phyloP scores from a whole-genome alignment of 2,888 invertebrate species.

The Lypha dubia region DNA sequence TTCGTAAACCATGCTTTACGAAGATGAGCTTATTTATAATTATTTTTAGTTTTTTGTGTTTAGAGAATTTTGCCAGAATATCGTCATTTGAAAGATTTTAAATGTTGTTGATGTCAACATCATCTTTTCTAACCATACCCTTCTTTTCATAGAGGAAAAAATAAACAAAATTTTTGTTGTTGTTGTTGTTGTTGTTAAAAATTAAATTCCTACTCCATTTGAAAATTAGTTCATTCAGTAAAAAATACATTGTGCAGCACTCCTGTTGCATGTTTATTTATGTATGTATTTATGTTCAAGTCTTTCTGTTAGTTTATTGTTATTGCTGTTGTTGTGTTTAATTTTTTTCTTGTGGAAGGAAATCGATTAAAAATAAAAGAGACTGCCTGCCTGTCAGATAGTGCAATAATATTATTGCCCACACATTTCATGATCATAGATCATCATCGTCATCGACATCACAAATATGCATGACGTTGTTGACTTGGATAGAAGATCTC shows the following conservation, averaged over 20 bases:
- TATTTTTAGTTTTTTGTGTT: too few species aligned
- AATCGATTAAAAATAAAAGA: constrained; percentile 45
- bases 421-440: constrained; percentile 69
- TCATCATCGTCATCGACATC: constrained; percentile 56
- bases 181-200: not conserved
- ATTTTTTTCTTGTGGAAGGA: constrained; percentile 23
- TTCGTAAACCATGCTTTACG: too few species aligned
- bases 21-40: too few species aligned
- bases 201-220: constrained; percentile 1
- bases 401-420: constrained; percentile 61
- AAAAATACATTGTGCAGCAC: constrained; percentile 35
- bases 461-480: constrained; percentile 55
- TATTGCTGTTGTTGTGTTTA: constrained; percentile 3
- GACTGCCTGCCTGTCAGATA: constrained; percentile 48
- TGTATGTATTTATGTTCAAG: constrained; percentile 30
- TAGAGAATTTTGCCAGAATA: too few species aligned
- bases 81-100: not conserved
- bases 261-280: constrained; percentile 47
- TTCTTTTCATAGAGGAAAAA: too few species aligned
- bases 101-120: not conserved
- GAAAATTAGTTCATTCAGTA: constrained; percentile 5
- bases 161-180: too few species aligned
- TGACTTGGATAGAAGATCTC: constrained; percentile 42
- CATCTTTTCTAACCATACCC: not conserved
- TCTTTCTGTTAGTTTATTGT: not conserved